Percentiles rank a stretch among this genome's conserved stretches.
These are phyloP conservation scores for Pelusios castaneus DNA, from an alignment of 2,113 vertebrate genomes.

Conservation along the genomic window DNA sequence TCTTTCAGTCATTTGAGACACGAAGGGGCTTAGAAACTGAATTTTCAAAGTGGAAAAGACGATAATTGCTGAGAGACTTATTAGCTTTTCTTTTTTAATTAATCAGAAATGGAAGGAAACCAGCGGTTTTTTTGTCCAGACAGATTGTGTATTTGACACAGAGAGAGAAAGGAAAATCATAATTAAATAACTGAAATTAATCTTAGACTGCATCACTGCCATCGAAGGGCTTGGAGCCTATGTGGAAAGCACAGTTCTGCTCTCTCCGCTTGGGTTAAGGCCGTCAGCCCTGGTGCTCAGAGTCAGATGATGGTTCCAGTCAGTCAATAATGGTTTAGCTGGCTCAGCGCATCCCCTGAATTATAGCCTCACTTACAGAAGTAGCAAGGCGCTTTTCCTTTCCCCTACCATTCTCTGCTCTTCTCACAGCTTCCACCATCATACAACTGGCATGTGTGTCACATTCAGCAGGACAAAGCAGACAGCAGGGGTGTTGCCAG, in stretches of 20 bases:
- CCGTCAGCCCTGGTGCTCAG: not conserved
- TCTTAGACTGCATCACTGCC: conserved; percentile 52
- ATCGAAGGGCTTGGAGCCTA: conserved; percentile 14
- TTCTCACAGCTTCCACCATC: not conserved
- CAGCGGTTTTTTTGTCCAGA: conserved; percentile 44
- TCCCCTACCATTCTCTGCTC: not conserved
- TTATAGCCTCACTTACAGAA: not conserved
- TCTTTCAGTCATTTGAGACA: too few species aligned
- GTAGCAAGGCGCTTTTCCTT: not conserved
- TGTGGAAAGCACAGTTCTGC: not conserved
- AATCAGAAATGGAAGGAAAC: conserved; percentile 71
- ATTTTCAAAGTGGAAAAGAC: conserved; percentile 54
- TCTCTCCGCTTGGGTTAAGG: conserved; percentile 16
- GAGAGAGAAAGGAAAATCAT: conserved; percentile 52
- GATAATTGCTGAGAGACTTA: conserved; percentile 59
- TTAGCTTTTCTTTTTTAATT: conserved; percentile 70
- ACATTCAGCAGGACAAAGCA: not conserved
- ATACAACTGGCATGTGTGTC: not conserved
- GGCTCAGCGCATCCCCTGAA: not conserved
- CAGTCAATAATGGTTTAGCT: not conserved
- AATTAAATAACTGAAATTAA: conserved; percentile 69
- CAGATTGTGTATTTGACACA: not conserved
- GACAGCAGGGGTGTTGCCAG: accelerated
- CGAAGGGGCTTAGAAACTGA: too few species aligned
- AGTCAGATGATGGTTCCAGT: not conserved